Evolutionary conservation across 1,140 invertebrate species (phyloP).

Genomic region (Meloidogyne floridensis): DNA sequence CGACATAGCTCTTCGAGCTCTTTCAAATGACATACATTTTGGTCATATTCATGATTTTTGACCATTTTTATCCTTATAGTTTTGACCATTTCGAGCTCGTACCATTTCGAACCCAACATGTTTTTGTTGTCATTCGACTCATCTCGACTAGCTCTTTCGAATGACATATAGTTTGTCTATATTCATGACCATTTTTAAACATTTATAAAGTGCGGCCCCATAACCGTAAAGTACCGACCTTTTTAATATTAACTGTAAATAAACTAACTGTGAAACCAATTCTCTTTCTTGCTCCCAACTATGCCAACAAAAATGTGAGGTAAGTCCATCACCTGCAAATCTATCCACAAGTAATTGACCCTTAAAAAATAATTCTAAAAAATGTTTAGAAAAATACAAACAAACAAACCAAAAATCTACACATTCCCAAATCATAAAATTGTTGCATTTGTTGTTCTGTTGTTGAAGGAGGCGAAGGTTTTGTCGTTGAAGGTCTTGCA

Average conservation of each 20-base stretch:
- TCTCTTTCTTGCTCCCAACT: constrained; percentile 30
- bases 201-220: too few relatives aligned
- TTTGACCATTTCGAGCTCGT: too few relatives aligned
- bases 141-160: too few relatives aligned
- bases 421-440: constrained; percentile 30
- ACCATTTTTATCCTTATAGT: too few relatives aligned
- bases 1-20: too few relatives aligned
- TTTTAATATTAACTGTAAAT: not conserved
- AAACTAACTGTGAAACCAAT: constrained; percentile 26
- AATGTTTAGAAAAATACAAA: not conserved
- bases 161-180: too few relatives aligned
- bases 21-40: too few relatives aligned
- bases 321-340: constrained; percentile 26
- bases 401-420: constrained; percentile 30
- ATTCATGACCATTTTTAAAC: too few relatives aligned
- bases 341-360: constrained; percentile 26
- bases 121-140: too few relatives aligned
- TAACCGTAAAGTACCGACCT: too few relatives aligned
- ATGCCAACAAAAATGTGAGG: constrained; percentile 24
- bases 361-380: not conserved
- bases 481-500: constrained; percentile 31
- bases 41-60: too few relatives aligned
- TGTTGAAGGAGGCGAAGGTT: constrained; percentile 64
- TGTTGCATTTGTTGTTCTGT: not conserved
- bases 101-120: too few relatives aligned